Percentiles rank a stretch among this genome's conserved stretches.
These are phyloP conservation scores for Flexamia atlantica DNA, from an alignment of 2,888 invertebrate species.

Conservation along the genomic window DNA sequence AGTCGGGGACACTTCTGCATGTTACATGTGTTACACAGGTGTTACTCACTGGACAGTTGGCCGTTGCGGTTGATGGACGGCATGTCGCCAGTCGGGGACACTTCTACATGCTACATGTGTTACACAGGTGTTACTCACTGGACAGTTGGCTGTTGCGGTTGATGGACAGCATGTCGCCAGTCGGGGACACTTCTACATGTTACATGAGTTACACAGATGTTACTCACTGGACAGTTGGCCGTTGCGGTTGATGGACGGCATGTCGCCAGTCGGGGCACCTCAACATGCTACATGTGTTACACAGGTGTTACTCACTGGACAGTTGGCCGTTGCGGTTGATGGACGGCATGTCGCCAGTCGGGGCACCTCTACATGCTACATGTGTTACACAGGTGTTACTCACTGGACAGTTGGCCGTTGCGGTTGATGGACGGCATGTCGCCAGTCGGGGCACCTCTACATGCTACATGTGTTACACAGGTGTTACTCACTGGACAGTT, in stretches of 20 bases:
- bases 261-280: slow-evolving; percentile 72
- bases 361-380: neutral
- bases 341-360: neutral
- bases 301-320: too few species aligned
- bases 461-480: too few species aligned
- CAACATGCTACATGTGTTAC: neutral
- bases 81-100: slow-evolving; percentile 70
- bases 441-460: too few species aligned
- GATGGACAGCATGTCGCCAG: too few species aligned
- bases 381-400: slow-evolving; percentile 69
- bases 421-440: slow-evolving; percentile 73
- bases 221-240: slow-evolving; percentile 76
- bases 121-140: too few species aligned
- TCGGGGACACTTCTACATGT: too few species aligned
- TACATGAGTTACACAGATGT: neutral
- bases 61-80: slow-evolving; percentile 75
- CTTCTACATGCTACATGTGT: too few species aligned
- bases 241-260: slow-evolving; percentile 74
- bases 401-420: slow-evolving; percentile 76
- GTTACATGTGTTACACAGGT: too few species aligned
- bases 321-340: neutral
- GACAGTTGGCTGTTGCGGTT: too few species aligned
- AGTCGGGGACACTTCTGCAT: slow-evolving; percentile 63
- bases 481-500: too few species aligned
- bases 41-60: slow-evolving; percentile 72